Evolutionary conservation across 1,140 invertebrate genomes (phyloP), one percentile per base, ranked within the genome.

Genomic region (Chionoecetes opilio): DNA sequence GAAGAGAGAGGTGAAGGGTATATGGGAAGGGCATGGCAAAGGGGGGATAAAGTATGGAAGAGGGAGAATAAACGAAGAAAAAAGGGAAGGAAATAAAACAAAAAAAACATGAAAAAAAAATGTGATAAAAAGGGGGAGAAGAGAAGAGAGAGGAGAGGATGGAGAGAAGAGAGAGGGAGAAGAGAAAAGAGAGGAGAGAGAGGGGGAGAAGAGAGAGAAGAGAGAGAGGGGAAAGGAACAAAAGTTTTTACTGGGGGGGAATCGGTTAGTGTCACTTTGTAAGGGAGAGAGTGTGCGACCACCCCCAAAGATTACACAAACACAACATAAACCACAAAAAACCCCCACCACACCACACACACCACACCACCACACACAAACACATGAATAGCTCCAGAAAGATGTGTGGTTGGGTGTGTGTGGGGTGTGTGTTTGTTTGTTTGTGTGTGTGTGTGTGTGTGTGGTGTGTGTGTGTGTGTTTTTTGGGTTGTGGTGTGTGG

Each of bases 261-360:
- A 75, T 75, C 63, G 63, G 63, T 75, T 75, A 75, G 63, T 75
- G 63, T 75, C 63, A 75, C 21, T 75, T 75, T 75, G n/a, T 75
- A 26, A 75, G 63, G 63, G n/a, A 75, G 63, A 21, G 63, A n/a
- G 63, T 75, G 63, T 75, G 63, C 8, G 63, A 3, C 63, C 63
- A 75, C 63, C 63, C 63, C 26, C 21, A 3, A 75, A 26, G 63
- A 75, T 26, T 8, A 75, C 21, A 75, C 63, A 75, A 1, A 75
- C 63, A 75, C 63, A 75, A 75, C 63, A 75, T 26, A 75, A 17
- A 75, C 63, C 63, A 75, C 63, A 75, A 6, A 75, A 6, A 75
- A 6, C 8, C 53, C 8, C 53, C 8, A 6, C 8, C 53, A 75
- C 53, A 75, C 53, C 53, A 75, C 53, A 75, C 53, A 75, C 53